Evolutionary conservation across 2,888 invertebrate genomes (phyloP).

Genomic region (Meganola albula): DNA sequence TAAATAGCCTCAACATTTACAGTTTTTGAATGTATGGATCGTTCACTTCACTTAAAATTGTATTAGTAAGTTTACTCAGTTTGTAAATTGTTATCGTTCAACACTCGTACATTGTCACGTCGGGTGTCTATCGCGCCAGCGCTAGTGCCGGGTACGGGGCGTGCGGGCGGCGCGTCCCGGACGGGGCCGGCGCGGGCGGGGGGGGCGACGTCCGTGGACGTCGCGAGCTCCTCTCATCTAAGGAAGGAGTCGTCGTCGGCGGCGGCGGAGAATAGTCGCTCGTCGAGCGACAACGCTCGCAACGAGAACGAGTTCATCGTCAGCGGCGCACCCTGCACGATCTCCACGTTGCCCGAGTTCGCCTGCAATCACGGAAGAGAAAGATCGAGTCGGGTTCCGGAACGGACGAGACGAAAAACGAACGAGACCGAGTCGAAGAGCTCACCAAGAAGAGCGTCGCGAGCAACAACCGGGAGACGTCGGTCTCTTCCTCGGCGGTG

Average conservation of each 20-base stretch:
- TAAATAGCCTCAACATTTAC: no score
- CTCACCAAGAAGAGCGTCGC: conserved; percentile 23
- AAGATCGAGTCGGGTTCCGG: not conserved
- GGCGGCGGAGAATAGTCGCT: conserved; percentile 34
- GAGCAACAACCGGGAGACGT: conserved; percentile 24
- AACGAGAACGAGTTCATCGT: conserved; percentile 43
- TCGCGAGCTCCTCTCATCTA: conserved; percentile 1
- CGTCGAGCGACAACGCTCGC: conserved; percentile 38
- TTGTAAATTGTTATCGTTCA: no score
- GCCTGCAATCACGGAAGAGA: conserved; percentile 32
- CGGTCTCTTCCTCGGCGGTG: conserved; percentile 5
- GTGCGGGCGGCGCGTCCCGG: not conserved
- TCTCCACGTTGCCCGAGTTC: conserved; percentile 52
- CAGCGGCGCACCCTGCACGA: conserved; percentile 39
- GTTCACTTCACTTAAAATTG: no score
- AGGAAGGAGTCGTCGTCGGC: conserved; percentile 10
- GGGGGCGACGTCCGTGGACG: not conserved
- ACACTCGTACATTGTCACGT: no score
- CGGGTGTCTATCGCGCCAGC: no score
- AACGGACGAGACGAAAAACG: not conserved
- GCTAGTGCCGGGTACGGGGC: not conserved
- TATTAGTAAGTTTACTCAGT: no score
- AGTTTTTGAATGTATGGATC: no score
- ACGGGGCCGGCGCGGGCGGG: not conserved
- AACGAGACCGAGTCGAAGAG: not conserved